Evolutionary conservation across 1,140 invertebrate genomes (phyloP).

Genomic region (Aleiodes sp.): DNA sequence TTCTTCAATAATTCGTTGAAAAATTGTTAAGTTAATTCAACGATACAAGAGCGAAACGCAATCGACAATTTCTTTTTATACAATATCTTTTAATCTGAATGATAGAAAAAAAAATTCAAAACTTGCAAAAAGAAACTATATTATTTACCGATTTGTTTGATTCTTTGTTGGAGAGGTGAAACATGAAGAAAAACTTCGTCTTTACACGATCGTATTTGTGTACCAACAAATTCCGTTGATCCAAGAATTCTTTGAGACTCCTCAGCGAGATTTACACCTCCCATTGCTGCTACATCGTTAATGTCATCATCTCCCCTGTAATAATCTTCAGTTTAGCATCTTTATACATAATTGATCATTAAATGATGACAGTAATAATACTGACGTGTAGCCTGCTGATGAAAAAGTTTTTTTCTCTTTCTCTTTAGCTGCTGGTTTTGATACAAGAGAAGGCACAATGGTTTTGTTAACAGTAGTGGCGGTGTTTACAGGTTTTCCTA

Average conservation of each 20-base stretch:
- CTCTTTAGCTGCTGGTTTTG: constrained; percentile 68
- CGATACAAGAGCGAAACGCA: too few species aligned
- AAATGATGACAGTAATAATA: constrained; percentile 27
- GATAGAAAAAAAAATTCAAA: constrained; percentile 35
- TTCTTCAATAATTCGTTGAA: too few species aligned
- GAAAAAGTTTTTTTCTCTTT: constrained; percentile 74
- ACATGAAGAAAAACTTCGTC: constrained; percentile 91
- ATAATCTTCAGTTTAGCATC: not conserved
- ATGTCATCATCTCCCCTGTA: constrained; percentile 90
- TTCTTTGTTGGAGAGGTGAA: constrained; percentile 78
- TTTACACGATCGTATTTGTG: constrained; percentile 95
- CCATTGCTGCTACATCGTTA: constrained; percentile 99
- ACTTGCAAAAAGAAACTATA: constrained; percentile 18
- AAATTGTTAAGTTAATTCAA: too few species aligned
- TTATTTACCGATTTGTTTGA: constrained; percentile 77
- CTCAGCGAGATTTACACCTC: constrained; percentile 97
- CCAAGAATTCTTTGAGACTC: constrained; percentile 95
- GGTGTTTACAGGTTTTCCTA: constrained; percentile 58
- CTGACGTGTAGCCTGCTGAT: constrained; percentile 66
- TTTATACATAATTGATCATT: not conserved
- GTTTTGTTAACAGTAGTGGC: constrained; percentile 60
- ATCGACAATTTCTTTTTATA: too few species aligned
- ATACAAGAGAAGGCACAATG: constrained; percentile 63
- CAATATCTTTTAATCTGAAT: constrained; percentile 17
- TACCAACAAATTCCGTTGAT: constrained; percentile 93